Evolutionary conservation across 2,113 vertebrate species (phyloP).

Genomic region (Grantiella picta): DNA sequence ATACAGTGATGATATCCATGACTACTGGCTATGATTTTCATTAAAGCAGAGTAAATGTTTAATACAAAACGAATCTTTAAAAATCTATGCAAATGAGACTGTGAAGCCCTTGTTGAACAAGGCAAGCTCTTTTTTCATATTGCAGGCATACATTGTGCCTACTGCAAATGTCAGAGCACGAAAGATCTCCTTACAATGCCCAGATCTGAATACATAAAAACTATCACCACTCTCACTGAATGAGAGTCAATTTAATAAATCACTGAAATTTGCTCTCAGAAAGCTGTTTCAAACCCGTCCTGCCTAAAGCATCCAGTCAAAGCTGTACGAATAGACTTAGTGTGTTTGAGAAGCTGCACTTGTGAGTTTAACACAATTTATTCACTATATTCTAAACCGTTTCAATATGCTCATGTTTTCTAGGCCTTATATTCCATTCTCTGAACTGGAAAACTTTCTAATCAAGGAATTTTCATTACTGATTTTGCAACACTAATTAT

Average conservation of each 20-base stretch:
- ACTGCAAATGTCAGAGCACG: not conserved
- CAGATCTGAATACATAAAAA: not conserved
- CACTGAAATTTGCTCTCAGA: slow-evolving; percentile 20
- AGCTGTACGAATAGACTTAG: not conserved
- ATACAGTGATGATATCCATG: not conserved
- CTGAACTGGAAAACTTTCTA: slow-evolving; percentile 1
- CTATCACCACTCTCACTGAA: not conserved
- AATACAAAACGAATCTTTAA: slow-evolving; percentile 12
- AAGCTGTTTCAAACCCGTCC: slow-evolving; percentile 21
- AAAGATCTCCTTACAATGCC: not conserved
- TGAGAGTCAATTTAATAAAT: slow-evolving; percentile 58
- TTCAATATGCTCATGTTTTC: not conserved
- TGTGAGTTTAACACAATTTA: not conserved
- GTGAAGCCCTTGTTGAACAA: not conserved
- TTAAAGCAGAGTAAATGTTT: not conserved
- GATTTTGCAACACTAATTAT: not conserved
- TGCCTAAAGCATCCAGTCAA: not conserved
- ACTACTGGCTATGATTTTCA: not conserved
- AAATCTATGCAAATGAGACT: not conserved
- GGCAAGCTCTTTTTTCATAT: not conserved
- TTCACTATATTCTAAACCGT: not conserved
- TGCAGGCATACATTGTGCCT: not conserved
- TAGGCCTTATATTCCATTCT: not conserved
- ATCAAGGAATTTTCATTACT: slow-evolving; percentile 22
- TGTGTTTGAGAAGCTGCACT: not conserved